Percentiles rank a stretch among this genome's conserved stretches.
These are phyloP conservation scores for Drosophila seguyi DNA, from an alignment of 1,140 invertebrate genomes.

Conservation along the genomic window DNA sequence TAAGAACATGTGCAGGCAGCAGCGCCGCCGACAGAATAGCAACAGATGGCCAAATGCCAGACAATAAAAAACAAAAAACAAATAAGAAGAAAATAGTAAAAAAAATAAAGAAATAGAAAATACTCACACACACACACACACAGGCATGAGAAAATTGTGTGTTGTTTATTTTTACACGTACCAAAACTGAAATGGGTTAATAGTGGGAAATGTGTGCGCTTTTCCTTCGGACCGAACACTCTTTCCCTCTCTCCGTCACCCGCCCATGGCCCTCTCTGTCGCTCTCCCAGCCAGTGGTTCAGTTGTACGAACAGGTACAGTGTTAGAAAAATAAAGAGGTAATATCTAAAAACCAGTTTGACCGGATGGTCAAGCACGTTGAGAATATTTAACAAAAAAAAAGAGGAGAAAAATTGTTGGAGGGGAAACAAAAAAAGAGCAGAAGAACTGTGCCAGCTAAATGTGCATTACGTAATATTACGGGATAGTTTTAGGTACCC, in stretches of 20 bases:
- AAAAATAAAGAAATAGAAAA: constrained; percentile 16
- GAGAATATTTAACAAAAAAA: constrained; percentile 37
- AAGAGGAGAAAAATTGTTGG: constrained; percentile 18
- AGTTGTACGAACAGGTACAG: constrained; percentile 34
- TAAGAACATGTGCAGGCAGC: constrained; percentile 18
- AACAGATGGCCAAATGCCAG: constrained; percentile 52
- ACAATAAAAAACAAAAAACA: constrained; percentile 17
- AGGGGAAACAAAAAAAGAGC: constrained; percentile 3
- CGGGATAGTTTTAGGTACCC: constrained; percentile 9
- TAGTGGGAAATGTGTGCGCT: constrained; percentile 70
- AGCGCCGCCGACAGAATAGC: constrained; percentile 29
- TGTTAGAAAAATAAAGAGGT: constrained; percentile 35
- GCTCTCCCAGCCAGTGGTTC: constrained; percentile 18
- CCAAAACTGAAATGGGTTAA: constrained; percentile 75
- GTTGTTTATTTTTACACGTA: constrained; percentile 76
- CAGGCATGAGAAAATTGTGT: constrained; percentile 42
- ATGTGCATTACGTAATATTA: constrained; percentile 38
- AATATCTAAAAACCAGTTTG: constrained; percentile 44
- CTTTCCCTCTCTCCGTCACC: neutral
- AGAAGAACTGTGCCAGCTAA: constrained; percentile 18
- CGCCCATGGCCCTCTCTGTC: neutral
- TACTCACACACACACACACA: constrained; percentile 21
- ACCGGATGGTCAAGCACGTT: constrained; percentile 52
- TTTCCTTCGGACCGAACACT: constrained; percentile 11
- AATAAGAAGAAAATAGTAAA: constrained; percentile 12